phyloP scores from a whole-genome alignment of 1,140 invertebrate genomes.

The Dufourea novaeangliae region DNA sequence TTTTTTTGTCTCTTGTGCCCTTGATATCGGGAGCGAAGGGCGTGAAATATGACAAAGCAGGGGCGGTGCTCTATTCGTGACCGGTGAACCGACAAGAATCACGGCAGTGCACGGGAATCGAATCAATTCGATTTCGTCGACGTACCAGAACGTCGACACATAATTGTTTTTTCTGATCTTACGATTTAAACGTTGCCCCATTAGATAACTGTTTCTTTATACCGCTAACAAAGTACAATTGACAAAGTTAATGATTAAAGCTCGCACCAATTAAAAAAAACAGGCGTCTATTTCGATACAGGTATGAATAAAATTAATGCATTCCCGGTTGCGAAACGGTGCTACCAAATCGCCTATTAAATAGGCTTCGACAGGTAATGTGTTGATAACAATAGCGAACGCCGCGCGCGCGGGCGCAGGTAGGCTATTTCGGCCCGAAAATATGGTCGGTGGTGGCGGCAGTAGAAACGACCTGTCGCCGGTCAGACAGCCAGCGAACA shows the following conservation, averaged over 20 bases:
- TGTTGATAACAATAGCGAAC: too few species aligned
- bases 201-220: too few species aligned
- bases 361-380: too few species aligned
- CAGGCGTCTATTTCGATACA: too few species aligned
- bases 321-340: too few species aligned
- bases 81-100: constrained; percentile 52
- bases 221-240: too few species aligned
- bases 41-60: constrained; percentile 61
- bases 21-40: constrained; percentile 33
- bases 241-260: too few species aligned
- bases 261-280: too few species aligned
- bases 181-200: too few species aligned
- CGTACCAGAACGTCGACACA: constrained; percentile 41
- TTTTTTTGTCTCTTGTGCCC: constrained; percentile 38
- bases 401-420: too few species aligned
- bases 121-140: constrained; percentile 58
- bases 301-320: too few species aligned
- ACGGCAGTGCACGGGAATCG: constrained; percentile 53
- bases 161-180: too few species aligned
- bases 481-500: constrained; percentile 15
- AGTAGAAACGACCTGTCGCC: constrained; percentile 1
- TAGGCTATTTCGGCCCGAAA: background rate
- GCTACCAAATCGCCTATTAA: background rate
- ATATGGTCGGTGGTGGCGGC: background rate
- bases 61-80: constrained; percentile 56